A percentile compares a stretch with the other conserved stretches of the same genome.
These are phyloP conservation scores for Littorina saxatilis DNA, from an alignment of 1,140 invertebrate genomes.

Conservation along the genomic window DNA sequence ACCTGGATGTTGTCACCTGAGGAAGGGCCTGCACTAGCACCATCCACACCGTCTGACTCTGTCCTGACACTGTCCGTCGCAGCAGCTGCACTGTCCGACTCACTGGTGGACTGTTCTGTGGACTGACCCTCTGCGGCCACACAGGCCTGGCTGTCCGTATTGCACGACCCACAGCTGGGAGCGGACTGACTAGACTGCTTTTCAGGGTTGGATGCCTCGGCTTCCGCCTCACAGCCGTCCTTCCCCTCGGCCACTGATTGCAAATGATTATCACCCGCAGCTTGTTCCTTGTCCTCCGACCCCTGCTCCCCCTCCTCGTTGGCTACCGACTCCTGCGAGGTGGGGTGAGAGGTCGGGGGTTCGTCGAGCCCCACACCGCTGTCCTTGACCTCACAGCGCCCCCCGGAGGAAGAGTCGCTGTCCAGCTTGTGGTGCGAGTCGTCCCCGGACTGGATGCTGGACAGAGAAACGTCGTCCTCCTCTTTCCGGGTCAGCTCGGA, in stretches of 20 bases:
- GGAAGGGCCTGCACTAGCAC: background rate
- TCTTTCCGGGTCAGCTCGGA: constrained; percentile 54
- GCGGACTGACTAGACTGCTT: constrained; percentile 25
- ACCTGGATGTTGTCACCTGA: background rate
- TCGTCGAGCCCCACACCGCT: constrained; percentile 64
- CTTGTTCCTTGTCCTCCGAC: background rate
- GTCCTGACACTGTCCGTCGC: background rate
- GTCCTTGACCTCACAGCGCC: constrained; percentile 55
- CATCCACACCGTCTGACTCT: background rate
- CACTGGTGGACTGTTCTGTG: background rate
- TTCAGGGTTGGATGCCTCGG: background rate
- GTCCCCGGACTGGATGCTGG: constrained; percentile 24
- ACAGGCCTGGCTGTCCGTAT: constrained; percentile 6
- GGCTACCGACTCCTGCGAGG: background rate
- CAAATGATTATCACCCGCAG: background rate
- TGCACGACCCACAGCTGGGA: constrained; percentile 9
- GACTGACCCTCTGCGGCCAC: background rate
- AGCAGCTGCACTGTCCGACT: background rate
- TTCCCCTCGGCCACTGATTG: background rate
- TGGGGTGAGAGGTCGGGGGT: constrained; percentile 6
- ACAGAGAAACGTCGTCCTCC: constrained; percentile 34
- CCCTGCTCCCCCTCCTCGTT: background rate
- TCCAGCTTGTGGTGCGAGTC: constrained; percentile 1
- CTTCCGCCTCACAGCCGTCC: background rate
- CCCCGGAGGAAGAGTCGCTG: constrained; percentile 18